Conservation (phyloP, 2,888 invertebrate species). For the Drosophila gaucha region DNA sequence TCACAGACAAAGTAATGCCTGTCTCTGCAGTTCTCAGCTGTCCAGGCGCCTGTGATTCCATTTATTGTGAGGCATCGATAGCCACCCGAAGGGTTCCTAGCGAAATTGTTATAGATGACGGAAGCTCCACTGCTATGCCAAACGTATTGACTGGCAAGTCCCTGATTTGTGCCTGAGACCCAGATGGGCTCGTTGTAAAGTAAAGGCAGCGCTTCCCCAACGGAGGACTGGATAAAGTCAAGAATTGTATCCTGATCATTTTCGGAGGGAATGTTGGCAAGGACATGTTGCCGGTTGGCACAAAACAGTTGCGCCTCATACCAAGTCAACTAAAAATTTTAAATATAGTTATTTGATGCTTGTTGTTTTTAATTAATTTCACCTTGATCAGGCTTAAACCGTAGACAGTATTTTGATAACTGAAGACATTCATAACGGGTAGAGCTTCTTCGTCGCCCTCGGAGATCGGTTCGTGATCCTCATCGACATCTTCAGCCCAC, state of each 20-base stretch:
- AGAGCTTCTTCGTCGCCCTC: not conserved
- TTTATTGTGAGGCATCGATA: slow-evolving; percentile 41
- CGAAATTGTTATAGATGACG: slow-evolving; percentile 43
- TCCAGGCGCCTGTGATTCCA: slow-evolving; percentile 38
- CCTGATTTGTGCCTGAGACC: slow-evolving; percentile 24
- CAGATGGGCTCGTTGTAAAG: slow-evolving; percentile 4
- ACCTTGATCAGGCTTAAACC: slow-evolving; percentile 11
- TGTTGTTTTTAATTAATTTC: not conserved
- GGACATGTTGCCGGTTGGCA: not conserved
- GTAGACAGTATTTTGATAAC: not conserved
- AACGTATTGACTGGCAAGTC: not conserved
- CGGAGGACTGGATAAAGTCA: not conserved
- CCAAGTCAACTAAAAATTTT: slow-evolving; percentile 12
- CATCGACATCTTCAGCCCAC: not conserved
- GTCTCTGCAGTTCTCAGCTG: slow-evolving; percentile 20
- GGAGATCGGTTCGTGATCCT: not conserved
- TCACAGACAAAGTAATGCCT: slow-evolving; percentile 53
- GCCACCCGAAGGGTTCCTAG: slow-evolving; percentile 5
- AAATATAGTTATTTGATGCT: not conserved
- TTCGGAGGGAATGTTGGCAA: slow-evolving; percentile 7
- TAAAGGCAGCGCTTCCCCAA: not conserved
- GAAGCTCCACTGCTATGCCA: slow-evolving; percentile 40
- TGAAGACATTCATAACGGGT: not conserved
- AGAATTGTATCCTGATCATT: accelerated
- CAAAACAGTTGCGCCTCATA: slow-evolving; percentile 15